A percentile compares a stretch with the other conserved stretches of the same genome.
These are phyloP conservation scores for Alauda arvensis DNA, from an alignment of 2,797 vertebrate genomes.

Conservation along the genomic window DNA sequence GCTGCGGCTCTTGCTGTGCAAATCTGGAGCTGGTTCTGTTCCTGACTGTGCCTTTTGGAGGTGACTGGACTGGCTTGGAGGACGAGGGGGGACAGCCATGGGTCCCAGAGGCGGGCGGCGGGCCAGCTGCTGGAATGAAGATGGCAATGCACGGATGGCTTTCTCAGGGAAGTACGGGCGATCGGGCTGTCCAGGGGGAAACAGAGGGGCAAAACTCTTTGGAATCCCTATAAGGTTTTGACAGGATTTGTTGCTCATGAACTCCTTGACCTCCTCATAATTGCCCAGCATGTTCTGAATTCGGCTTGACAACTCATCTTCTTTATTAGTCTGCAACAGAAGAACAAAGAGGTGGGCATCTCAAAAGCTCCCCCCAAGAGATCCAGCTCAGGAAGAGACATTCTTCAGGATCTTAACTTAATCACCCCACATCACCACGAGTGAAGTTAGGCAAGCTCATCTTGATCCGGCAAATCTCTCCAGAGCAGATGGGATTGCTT, in stretches of 20 bases:
- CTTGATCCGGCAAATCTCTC: neutral
- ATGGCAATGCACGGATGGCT: constrained; percentile 42
- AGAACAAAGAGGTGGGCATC: neutral
- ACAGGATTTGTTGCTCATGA: constrained; percentile 71
- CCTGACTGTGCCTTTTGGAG: constrained; percentile 61
- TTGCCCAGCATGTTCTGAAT: constrained; percentile 91
- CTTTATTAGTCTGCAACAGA: constrained; percentile 84
- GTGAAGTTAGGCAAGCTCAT: neutral
- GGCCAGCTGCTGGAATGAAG: constrained; percentile 69
- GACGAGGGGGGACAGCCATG: constrained; percentile 42
- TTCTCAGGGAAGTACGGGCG: constrained; percentile 59
- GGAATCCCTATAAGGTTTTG: constrained; percentile 65
- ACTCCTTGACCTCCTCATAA: constrained; percentile 87
- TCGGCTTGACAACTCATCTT: constrained; percentile 88
- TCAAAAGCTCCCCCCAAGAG: neutral
- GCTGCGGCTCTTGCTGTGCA: constrained; percentile 52
- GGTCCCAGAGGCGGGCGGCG: constrained; percentile 50
- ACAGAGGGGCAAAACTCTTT: constrained; percentile 50
- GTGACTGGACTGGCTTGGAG: constrained; percentile 58
- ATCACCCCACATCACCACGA: neutral
- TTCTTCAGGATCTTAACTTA: neutral
- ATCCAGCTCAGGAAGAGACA: neutral
- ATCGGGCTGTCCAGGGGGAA: constrained; percentile 62
- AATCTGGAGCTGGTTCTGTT: constrained; percentile 42
- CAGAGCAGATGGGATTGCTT: neutral